phyloP scores from a whole-genome alignment of 2,113 vertebrate genomes.

The Eubucco bourcierii region DNA sequence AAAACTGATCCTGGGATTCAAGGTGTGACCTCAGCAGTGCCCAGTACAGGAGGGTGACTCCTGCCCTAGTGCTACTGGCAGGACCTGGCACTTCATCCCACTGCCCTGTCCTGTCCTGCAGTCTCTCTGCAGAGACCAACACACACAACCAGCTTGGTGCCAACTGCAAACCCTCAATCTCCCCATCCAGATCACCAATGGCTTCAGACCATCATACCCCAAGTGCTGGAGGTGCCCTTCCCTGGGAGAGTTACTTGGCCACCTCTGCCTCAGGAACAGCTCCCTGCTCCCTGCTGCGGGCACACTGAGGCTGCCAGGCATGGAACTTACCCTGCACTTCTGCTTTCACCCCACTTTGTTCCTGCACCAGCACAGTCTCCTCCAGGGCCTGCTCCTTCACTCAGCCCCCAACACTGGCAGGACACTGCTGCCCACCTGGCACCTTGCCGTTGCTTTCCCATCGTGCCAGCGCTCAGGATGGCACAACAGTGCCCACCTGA shows the following conservation, averaged over 20 bases:
- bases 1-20: too few species aligned
- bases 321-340: neutral
- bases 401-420: fast-evolving
- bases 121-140: too few species aligned
- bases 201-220: fast-evolving
- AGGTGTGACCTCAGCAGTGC: too few species aligned
- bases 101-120: too few species aligned
- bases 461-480: neutral
- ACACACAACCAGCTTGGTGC: too few species aligned
- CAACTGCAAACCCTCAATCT: too few species aligned
- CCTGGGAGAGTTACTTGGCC: neutral
- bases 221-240: neutral
- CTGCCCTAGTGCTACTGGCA: too few species aligned
- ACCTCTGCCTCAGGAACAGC: neutral
- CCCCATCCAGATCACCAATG: neutral
- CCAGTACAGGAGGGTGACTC: too few species aligned
- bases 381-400: neutral
- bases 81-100: too few species aligned
- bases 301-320: neutral
- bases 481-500: fast-evolving
- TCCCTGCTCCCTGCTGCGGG: neutral
- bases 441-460: neutral
- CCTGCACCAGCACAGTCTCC: neutral
- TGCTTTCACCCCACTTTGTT: neutral
- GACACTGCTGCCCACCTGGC: neutral